Percentiles rank a stretch among this genome's conserved stretches.
phyloP scores from a whole-genome alignment of 2,888 invertebrate species.

The Troides aeacus region DNA sequence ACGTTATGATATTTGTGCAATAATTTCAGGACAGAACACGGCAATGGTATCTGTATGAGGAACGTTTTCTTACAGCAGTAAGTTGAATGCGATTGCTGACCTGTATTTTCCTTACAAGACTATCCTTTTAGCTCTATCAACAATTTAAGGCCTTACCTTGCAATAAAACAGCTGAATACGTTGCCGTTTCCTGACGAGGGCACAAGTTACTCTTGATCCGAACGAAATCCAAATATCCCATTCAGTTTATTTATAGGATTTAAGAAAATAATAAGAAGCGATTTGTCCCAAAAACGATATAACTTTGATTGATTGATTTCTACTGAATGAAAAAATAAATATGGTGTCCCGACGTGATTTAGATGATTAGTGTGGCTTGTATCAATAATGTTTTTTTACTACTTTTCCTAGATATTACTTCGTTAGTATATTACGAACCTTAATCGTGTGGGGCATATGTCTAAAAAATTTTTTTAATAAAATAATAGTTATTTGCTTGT shows the following conservation, averaged over 20 bases:
- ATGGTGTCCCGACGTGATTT: too few relatives aligned
- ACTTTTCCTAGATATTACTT: too few relatives aligned
- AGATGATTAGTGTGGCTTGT: too few relatives aligned
- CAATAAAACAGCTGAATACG: slow-evolving; percentile 26
- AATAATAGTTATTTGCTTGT: too few relatives aligned
- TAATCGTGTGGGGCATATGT: too few relatives aligned
- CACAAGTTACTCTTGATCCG: slow-evolving; percentile 22
- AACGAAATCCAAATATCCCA: slow-evolving; percentile 18
- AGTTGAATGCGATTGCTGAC: slow-evolving; percentile 25
- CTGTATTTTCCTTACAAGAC: slow-evolving; percentile 27
- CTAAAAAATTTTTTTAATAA: background rate
- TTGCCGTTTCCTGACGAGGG: slow-evolving; percentile 22
- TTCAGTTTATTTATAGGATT: slow-evolving; percentile 18
- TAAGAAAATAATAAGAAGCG: slow-evolving; percentile 13
- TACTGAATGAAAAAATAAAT: background rate
- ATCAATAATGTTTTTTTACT: too few relatives aligned
- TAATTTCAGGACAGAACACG: background rate
- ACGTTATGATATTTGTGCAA: background rate
- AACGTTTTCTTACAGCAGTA: slow-evolving; percentile 12
- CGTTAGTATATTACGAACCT: too few relatives aligned
- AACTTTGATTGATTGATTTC: slow-evolving; percentile 14
- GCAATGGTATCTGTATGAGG: slow-evolving; percentile 6
- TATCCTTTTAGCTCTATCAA: slow-evolving; percentile 29
- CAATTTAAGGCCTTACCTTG: slow-evolving; percentile 25
- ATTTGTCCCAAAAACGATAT: slow-evolving; percentile 17